Percentiles rank a stretch among this genome's conserved stretches.
Evolutionary conservation across 2,797 vertebrate genomes (phyloP).

Genomic region (Xyrichtys novacula): DNA sequence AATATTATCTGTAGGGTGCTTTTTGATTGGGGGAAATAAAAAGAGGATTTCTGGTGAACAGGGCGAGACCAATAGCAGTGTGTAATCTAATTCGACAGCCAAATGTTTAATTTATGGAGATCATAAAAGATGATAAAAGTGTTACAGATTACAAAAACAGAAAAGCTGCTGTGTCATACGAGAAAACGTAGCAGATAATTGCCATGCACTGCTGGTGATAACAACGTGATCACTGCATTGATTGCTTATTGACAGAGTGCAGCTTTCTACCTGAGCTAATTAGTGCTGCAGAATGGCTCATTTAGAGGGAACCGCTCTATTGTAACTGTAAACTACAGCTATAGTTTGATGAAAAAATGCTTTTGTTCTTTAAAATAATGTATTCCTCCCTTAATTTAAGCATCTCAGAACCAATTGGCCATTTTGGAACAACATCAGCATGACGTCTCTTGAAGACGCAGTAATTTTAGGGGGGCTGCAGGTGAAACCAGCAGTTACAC

Average conservation of each 20-base stretch:
- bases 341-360: neutral
- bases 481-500: too few relatives aligned
- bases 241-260: constrained; percentile 12
- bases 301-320: neutral
- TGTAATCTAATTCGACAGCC: constrained; percentile 1
- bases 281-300: constrained; percentile 2
- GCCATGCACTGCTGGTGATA: neutral
- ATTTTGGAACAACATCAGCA: neutral
- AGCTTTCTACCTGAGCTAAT: constrained; percentile 6
- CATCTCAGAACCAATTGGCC: too few relatives aligned
- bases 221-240: neutral
- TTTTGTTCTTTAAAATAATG: too few relatives aligned
- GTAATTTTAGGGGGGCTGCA: too few relatives aligned
- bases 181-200: constrained; percentile 7
- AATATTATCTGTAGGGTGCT: neutral
- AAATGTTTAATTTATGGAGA: neutral
- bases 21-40: neutral
- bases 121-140: neutral
- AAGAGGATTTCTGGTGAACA: neutral
- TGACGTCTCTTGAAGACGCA: too few relatives aligned
- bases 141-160: neutral
- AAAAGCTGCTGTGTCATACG: neutral
- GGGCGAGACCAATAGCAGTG: neutral
- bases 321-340: neutral
- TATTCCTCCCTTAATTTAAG: neutral